phyloP scores from a whole-genome alignment of 2,797 vertebrate genomes.

The Tapirus indicus region DNA sequence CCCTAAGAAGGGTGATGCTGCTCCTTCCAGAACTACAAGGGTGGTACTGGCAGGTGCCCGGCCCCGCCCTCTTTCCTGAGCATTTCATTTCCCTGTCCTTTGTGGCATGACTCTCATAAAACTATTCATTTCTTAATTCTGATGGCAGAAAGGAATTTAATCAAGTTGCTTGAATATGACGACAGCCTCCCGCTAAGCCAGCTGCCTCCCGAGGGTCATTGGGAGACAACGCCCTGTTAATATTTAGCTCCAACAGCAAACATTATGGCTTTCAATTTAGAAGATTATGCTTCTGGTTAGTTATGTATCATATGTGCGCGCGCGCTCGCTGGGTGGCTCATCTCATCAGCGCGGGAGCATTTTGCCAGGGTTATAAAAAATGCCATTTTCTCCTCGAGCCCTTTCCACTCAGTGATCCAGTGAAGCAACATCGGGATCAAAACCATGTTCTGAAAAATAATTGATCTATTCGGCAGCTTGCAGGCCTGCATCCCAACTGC shows the following conservation, averaged over 20 bases:
- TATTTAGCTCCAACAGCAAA: conserved; percentile 85
- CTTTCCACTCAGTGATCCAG: conserved; percentile 89
- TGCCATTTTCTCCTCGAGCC: conserved; percentile 86
- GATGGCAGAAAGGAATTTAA: conserved; percentile 84
- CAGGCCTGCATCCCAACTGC: conserved; percentile 60
- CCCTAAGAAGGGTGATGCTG: not conserved
- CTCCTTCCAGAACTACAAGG: not conserved
- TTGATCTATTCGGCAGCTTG: conserved; percentile 82
- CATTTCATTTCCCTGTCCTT: conserved; percentile 74
- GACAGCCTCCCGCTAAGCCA: conserved; percentile 73
- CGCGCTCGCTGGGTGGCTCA: conserved; percentile 80
- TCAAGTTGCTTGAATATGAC: conserved; percentile 81
- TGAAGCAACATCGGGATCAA: conserved; percentile 87
- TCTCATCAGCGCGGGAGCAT: conserved; percentile 81
- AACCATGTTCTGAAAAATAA: conserved; percentile 87
- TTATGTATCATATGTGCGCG: conserved; percentile 78
- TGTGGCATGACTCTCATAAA: conserved; percentile 77
- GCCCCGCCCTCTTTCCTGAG: not conserved
- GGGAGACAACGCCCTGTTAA: conserved; percentile 79
- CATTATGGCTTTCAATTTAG: conserved; percentile 86
- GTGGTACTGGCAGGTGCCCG: not conserved
- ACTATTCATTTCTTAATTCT: conserved; percentile 83
- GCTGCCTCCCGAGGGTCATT: conserved; percentile 76
- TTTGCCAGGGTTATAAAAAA: conserved; percentile 86
- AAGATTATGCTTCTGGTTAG: conserved; percentile 86